phyloP scores from a whole-genome alignment of 2,888 invertebrate species.

The Microctonus aethiopoides region DNA sequence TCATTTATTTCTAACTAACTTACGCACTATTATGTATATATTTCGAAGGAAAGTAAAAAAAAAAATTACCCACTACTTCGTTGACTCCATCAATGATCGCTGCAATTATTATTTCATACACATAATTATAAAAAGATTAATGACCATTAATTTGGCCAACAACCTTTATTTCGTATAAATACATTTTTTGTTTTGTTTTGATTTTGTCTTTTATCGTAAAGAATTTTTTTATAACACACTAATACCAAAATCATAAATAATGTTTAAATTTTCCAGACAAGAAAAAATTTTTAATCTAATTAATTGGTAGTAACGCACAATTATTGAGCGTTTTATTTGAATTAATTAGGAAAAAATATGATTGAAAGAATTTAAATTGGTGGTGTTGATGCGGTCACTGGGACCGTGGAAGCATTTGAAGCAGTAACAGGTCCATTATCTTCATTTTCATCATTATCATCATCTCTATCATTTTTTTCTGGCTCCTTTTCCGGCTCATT shows the following conservation, averaged over 20 bases:
- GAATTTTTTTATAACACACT: background rate
- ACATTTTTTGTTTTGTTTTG: constrained; percentile 23
- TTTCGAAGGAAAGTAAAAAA: background rate
- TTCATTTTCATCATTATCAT: constrained; percentile 56
- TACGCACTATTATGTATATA: background rate
- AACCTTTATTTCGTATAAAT: constrained; percentile 40
- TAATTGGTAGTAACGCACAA: background rate
- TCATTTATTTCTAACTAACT: background rate
- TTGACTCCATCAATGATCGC: constrained; percentile 1
- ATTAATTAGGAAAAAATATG: background rate
- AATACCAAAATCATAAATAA: background rate
- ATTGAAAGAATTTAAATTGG: constrained; percentile 47
- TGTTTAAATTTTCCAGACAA: background rate
- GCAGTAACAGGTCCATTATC: constrained; percentile 53
- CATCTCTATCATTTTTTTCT: constrained; percentile 59
- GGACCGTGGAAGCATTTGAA: constrained; percentile 56
- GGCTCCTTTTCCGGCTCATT: constrained; percentile 70
- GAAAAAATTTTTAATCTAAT: background rate
- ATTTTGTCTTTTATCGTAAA: background rate
- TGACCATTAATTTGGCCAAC: constrained; percentile 21
- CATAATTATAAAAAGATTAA: constrained; percentile 26
- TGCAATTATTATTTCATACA: constrained; percentile 29
- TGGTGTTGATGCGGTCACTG: constrained; percentile 53
- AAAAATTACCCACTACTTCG: constrained; percentile 15
- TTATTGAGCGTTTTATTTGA: constrained; percentile 1